Conservation (phyloP, 2,888 invertebrate genomes). For the Leucophora obtusa region DNA sequence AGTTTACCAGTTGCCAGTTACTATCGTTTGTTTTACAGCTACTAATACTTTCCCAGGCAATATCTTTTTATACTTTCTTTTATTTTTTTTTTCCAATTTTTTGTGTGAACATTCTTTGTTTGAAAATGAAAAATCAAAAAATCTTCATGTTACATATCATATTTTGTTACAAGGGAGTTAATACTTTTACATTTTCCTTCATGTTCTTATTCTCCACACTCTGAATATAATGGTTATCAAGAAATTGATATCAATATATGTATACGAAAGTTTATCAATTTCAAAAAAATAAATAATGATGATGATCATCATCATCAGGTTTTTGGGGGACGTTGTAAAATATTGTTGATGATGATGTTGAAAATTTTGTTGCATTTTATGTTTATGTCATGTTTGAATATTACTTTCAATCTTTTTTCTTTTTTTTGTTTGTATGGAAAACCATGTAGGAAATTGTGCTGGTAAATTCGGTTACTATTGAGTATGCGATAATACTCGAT, state of each 20-base stretch:
- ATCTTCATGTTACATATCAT: slow-evolving; percentile 9
- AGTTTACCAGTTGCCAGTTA: background rate
- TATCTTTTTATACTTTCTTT: slow-evolving; percentile 1
- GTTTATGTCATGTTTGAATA: slow-evolving; percentile 59
- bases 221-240: slow-evolving; percentile 42
- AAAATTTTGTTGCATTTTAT: slow-evolving; percentile 59
- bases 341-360: slow-evolving; percentile 36
- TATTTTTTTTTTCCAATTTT: background rate
- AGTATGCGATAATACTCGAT: no score
- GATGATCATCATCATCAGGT: slow-evolving; percentile 39
- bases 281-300: slow-evolving; percentile 41
- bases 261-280: slow-evolving; percentile 58
- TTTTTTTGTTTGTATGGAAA: slow-evolving; percentile 7
- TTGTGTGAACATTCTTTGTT: slow-evolving; percentile 8
- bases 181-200: background rate
- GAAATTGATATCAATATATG: slow-evolving; percentile 57
- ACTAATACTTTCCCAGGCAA: slow-evolving; percentile 19
- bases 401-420: slow-evolving; percentile 43
- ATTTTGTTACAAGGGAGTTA: background rate
- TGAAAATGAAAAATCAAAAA: slow-evolving; percentile 28
- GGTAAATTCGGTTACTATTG: no score
- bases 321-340: slow-evolving; percentile 13
- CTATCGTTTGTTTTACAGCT: slow-evolving; percentile 16
- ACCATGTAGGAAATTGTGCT: slow-evolving; percentile 24
- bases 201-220: background rate